Evolutionary conservation across 1,140 invertebrate species (phyloP).

Genomic region (Eumeta japonica): DNA sequence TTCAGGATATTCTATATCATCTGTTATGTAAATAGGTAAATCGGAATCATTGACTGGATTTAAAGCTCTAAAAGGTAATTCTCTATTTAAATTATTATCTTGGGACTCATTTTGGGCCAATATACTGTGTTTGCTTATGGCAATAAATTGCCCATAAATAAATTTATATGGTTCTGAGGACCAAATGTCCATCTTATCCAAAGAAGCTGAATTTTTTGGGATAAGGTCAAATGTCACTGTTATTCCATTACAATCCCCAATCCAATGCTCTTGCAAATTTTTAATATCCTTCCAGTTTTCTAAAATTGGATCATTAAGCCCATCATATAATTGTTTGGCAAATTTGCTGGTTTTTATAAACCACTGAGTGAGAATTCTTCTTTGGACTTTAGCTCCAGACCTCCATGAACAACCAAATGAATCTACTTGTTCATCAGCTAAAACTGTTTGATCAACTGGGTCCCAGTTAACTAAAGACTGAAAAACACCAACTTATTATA

Average conservation of each 20-base stretch:
- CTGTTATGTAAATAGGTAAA: slow-evolving; percentile 72
- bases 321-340: slow-evolving; percentile 76
- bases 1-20: slow-evolving; percentile 61
- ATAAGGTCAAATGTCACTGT: slow-evolving; percentile 69
- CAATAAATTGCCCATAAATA: slow-evolving; percentile 66
- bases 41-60: slow-evolving; percentile 74
- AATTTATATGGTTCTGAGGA: slow-evolving; percentile 75
- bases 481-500: slow-evolving; percentile 14
- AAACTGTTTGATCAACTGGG: slow-evolving; percentile 94
- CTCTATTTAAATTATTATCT: slow-evolving; percentile 20
- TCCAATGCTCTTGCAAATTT: slow-evolving; percentile 92
- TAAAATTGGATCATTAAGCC: slow-evolving; percentile 68
- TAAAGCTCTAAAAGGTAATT: slow-evolving; percentile 57
- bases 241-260: slow-evolving; percentile 86
- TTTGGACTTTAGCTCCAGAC: slow-evolving; percentile 93
- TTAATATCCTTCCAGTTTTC: slow-evolving; percentile 84
- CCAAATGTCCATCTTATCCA: slow-evolving; percentile 67
- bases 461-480: slow-evolving; percentile 96
- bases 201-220: background rate
- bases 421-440: slow-evolving; percentile 98
- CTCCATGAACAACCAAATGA: slow-evolving; percentile 90
- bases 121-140: slow-evolving; percentile 58
- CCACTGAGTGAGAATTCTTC: slow-evolving; percentile 90
- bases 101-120: slow-evolving; percentile 29
- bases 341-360: slow-evolving; percentile 90